phyloP scores from a whole-genome alignment of 2,797 vertebrate species.

The Lithobates pipiens region DNA sequence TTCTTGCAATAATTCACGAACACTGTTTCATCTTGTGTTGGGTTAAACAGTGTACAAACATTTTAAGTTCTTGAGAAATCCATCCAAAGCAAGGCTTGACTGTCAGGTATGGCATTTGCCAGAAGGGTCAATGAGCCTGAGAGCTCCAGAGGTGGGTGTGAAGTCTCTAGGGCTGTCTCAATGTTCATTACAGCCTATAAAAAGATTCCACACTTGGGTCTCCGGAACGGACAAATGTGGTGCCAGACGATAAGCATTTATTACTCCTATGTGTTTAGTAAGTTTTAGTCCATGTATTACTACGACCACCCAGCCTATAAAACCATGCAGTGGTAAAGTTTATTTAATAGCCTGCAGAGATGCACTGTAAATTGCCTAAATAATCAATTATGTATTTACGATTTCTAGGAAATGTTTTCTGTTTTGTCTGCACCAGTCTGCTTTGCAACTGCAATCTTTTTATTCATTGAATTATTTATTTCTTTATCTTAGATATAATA shows the following conservation, averaged over 20 bases:
- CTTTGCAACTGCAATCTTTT: background rate
- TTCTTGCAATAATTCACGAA: too few relatives aligned
- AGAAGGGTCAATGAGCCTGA: background rate
- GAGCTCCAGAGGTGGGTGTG: background rate
- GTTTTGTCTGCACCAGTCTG: background rate
- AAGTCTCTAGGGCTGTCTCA: background rate
- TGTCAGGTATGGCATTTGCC: background rate
- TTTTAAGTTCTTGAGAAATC: background rate
- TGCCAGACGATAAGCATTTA: background rate
- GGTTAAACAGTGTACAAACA: background rate
- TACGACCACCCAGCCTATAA: background rate
- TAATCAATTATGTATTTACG: background rate
- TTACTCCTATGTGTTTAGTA: background rate
- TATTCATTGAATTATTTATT: background rate
- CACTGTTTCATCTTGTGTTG: background rate
- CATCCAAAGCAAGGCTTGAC: too few relatives aligned
- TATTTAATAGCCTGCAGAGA: background rate
- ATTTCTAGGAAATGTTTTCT: background rate
- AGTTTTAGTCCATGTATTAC: background rate
- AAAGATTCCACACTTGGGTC: background rate
- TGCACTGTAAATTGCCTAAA: background rate
- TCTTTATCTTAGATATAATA: background rate
- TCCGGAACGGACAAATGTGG: background rate
- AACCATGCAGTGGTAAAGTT: background rate
- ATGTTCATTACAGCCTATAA: background rate